Evolutionary conservation across 2,888 invertebrate species (phyloP), one percentile per base, ranked within the genome.

Genomic region (Byasa hedistus): DNA sequence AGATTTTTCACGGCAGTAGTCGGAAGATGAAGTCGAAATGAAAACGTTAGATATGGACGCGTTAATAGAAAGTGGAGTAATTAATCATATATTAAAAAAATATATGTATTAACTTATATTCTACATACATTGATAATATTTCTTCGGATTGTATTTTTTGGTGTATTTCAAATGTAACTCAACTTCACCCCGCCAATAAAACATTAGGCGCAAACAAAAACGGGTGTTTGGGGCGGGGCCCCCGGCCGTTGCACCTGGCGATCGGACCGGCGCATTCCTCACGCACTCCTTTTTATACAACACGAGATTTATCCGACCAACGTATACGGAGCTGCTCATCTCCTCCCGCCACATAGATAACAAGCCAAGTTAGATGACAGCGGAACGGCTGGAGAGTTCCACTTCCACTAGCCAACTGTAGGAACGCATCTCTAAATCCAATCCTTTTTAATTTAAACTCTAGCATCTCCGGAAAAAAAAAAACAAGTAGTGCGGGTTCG

Each of bases 281-380:
- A 89, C 88, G 85, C 89, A 90, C 89, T 88, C 89, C 88, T 89
- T 91, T 89, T 89, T 89, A 87, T 87, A 80, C 83, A 82, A 83
- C 83, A 83, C 85, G 78, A 84, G 81, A 81, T 54, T 81, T 80
- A 85, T 75, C 80, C 82, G 77, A 79, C 87, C 87, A 80, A 70
- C 79, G 73, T 84, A 81, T 77, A 73, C 76, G 78, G 84, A 79
- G 81, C 71, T 68, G 73, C 71, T 66, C 74, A 67, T 74, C 76
- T 75, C 77, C 73, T 75, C 55, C 74, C 69, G 56, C 69, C 68
- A 57, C 67, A 72, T 79, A 72, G 76, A 77, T 71, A 74, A 74
- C 72, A 74, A 75, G 75, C 78, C 75, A 76, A 72, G 74, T 78
- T 78, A 80, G 79, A 76, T 77, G 76, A 77, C 72, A 76, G 69